A percentile compares a stretch with the other conserved stretches of the same genome.
phyloP scores from a whole-genome alignment of 2,797 vertebrate species.

The Gallinago solitaria region DNA sequence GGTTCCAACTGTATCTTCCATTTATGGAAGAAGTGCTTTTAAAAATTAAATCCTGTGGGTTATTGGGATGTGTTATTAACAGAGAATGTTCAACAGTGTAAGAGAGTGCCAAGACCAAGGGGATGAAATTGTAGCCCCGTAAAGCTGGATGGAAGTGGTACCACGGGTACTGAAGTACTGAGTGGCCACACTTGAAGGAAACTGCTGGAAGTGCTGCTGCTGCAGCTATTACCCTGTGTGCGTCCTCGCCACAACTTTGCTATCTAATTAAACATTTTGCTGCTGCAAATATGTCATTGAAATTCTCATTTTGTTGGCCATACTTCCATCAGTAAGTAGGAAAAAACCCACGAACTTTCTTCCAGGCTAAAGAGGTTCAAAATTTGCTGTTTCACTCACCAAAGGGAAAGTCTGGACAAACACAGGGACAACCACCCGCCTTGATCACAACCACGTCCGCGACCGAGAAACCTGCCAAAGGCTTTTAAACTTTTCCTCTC shows the following conservation, averaged over 20 bases:
- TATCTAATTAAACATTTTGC: not conserved
- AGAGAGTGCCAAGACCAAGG: not conserved
- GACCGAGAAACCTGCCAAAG: not conserved
- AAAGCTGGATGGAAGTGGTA: not conserved
- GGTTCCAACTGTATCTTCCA: not conserved
- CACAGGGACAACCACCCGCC: not conserved
- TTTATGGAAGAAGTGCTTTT: not conserved
- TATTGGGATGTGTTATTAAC: not conserved
- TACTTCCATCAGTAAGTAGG: not conserved
- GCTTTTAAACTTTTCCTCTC: not conserved
- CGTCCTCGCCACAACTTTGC: not conserved
- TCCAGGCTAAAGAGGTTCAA: not conserved
- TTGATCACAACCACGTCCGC: not conserved
- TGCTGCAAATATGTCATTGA: not conserved
- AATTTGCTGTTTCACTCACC: not conserved
- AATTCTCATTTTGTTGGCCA: fast-evolving
- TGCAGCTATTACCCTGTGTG: not conserved
- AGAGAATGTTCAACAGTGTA: not conserved
- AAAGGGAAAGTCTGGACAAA: not conserved
- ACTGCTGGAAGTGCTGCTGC: not conserved
- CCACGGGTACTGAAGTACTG: not conserved
- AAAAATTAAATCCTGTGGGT: not conserved
- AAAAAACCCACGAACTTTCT: not conserved
- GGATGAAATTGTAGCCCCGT: not conserved
- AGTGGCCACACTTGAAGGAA: not conserved